Conservation (phyloP, 2,888 invertebrate genomes). For the Dysmachus trigonus region DNA sequence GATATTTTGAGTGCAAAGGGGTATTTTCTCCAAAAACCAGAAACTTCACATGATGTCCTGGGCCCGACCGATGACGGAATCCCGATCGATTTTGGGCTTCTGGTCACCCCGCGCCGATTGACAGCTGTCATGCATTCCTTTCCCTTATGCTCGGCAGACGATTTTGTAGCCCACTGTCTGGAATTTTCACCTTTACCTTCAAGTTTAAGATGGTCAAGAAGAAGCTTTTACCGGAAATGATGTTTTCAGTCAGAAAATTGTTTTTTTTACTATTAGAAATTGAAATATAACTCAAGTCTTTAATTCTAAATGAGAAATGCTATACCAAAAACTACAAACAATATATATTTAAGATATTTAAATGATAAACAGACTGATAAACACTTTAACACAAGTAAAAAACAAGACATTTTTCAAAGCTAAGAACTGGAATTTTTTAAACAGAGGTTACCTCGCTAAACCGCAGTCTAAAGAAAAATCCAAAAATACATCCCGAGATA, state of each 20-base stretch:
- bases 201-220: neutral
- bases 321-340: too few species aligned
- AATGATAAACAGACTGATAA: too few species aligned
- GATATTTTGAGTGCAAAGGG: neutral
- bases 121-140: neutral
- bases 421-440: too few species aligned
- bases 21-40: neutral
- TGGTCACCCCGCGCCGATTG: neutral
- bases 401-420: too few species aligned
- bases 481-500: too few species aligned
- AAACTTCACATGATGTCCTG: constrained; percentile 5
- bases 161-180: neutral
- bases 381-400: too few species aligned
- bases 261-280: neutral
- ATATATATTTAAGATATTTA: too few species aligned
- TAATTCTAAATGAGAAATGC: too few species aligned
- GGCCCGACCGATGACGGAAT: neutral
- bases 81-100: constrained; percentile 8
- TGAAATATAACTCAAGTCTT: too few species aligned
- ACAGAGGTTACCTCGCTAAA: too few species aligned
- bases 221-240: neutral
- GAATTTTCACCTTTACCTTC: neutral
- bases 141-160: neutral
- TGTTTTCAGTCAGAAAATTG: neutral
- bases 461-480: too few species aligned